Conservation (phyloP, 2,113 vertebrate genomes). For the Platysternon megacephalum region DNA sequence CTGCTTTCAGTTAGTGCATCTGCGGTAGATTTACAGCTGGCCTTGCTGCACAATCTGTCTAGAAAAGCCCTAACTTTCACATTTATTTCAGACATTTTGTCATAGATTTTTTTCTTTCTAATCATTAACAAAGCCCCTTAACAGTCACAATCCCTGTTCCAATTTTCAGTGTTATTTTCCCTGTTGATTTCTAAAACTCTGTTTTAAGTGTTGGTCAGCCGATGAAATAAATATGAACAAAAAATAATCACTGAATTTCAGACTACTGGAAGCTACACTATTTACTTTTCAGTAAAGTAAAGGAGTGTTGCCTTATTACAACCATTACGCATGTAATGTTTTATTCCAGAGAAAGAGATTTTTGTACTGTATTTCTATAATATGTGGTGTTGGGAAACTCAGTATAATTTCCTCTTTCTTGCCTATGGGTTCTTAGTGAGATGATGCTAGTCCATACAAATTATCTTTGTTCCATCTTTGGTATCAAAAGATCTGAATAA, state of each 20-base stretch:
- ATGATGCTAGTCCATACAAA: slow-evolving; percentile 8
- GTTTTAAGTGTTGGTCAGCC: neutral
- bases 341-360: neutral
- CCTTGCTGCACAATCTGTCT: neutral
- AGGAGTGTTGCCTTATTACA: neutral
- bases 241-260: slow-evolving; percentile 25
- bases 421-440: neutral
- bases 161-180: neutral
- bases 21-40: neutral
- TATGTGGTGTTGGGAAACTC: neutral
- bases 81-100: neutral
- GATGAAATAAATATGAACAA: slow-evolving; percentile 23
- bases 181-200: neutral
- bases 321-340: neutral
- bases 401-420: slow-evolving; percentile 17
- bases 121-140: neutral
- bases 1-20: neutral
- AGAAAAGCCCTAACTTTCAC: neutral
- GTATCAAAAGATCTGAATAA: neutral
- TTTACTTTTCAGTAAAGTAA: too few relatives aligned
- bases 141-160: neutral
- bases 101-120: neutral
- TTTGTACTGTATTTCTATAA: neutral
- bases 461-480: slow-evolving; percentile 24
- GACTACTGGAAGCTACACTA: neutral